Conservation (phyloP, 2,888 invertebrate species). For the Disparrhopalites patrizii region DNA sequence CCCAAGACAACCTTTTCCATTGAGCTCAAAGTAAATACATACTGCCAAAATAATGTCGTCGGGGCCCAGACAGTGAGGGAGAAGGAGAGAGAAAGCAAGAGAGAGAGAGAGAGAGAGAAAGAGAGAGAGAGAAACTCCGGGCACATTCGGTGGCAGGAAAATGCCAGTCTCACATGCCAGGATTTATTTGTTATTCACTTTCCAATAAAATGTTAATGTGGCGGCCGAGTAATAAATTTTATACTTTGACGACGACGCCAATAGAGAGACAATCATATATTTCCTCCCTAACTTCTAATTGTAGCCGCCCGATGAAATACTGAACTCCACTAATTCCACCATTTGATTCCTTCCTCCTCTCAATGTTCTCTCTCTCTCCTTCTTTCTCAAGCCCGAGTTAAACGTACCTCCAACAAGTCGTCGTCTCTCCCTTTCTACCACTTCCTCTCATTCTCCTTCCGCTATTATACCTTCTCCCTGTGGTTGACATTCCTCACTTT, state of each 20-base stretch:
- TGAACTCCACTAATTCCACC: conserved; percentile 13
- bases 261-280: conserved; percentile 33
- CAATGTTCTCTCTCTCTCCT: conserved; percentile 9
- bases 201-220: conserved; percentile 49
- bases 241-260: conserved; percentile 29
- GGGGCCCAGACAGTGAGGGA: neutral
- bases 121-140: neutral
- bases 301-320: conserved; percentile 30
- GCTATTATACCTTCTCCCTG: too few species aligned
- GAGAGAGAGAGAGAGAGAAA: neutral
- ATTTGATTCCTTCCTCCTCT: conserved; percentile 16
- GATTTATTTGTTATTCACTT: conserved; percentile 48
- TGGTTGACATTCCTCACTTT: too few species aligned
- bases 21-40: neutral
- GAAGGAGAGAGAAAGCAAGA: neutral
- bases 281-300: conserved; percentile 27
- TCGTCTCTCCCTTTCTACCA: neutral
- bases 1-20: neutral
- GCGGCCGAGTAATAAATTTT: conserved; percentile 40
- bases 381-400: neutral
- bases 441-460: neutral
- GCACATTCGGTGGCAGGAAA: too few species aligned
- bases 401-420: neutral
- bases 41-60: neutral
- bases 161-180: conserved; percentile 13